A percentile compares a stretch with the other conserved stretches of the same genome.
Conservation (phyloP, 2,113 vertebrate species). For the Dipodomys spectabilis region DNA sequence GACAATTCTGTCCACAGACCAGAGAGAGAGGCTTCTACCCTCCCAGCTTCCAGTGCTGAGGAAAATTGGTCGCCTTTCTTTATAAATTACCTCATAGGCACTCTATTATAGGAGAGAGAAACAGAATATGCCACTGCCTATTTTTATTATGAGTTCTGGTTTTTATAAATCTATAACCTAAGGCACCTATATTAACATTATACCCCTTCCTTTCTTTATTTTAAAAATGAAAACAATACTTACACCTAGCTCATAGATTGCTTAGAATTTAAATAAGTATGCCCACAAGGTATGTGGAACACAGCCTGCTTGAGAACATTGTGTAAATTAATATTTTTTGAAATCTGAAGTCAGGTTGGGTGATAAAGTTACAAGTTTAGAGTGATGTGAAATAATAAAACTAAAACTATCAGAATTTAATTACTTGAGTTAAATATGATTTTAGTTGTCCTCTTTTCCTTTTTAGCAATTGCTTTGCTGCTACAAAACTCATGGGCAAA, state of each 20-base stretch:
- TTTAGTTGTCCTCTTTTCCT: not conserved
- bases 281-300: not conserved
- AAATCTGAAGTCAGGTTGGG: too few species aligned
- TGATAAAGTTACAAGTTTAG: too few species aligned
- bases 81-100: not conserved
- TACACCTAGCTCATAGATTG: not conserved
- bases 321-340: not conserved
- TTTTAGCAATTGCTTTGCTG: not conserved
- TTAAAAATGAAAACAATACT: not conserved
- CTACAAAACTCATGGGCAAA: not conserved
- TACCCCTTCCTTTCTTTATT: not conserved
- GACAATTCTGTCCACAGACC: too few species aligned
- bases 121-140: not conserved
- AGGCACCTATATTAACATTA: not conserved
- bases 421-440: not conserved
- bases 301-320: not conserved
- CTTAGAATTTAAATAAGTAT: not conserved
- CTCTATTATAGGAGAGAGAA: not conserved
- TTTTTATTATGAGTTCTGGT: not conserved
- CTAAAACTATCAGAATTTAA: not conserved
- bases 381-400: too few species aligned
- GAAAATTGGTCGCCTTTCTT: not conserved
- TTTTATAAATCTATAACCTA: not conserved
- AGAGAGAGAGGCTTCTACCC: not conserved
- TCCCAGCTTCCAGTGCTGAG: not conserved